Base-by-base conservation (phyloP, 2,113 vertebrate genomes). In the Corythornis madagascariensis region DNA sequence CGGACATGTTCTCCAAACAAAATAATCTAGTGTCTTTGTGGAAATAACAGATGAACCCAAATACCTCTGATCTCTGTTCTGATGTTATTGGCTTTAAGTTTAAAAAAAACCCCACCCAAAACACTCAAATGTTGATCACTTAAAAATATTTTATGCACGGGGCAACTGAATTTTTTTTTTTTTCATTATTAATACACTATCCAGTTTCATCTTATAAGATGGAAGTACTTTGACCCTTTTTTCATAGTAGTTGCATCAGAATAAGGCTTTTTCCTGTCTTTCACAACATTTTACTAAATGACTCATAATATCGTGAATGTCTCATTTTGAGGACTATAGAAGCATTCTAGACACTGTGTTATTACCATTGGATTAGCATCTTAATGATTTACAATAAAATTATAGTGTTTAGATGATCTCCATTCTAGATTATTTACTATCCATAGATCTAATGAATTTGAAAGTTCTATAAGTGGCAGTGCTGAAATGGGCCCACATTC, bases 171-270 rank as follows among this genome's bases (percentile, higher is more conserved):
- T 64, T 43, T 78, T 63, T 31, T 9, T 50, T 50, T 50, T 50
- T 28, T 55, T 55, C 74, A 55, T n/a, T 10, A 43, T 38, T 19
- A 42, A 12, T 47, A 10, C 15, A 67, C 25, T 71, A 45, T 70
- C 18, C 57, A 16, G 52, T 43, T 89, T 55, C 7, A 9, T 63
- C 4, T 65, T 77, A 24, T 11, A 80, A 56, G 28, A 16, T 13
- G 7, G 20, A 60, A 57, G 3, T 25, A 60, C 80, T 90, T 89
- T 63, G 33, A 52, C 42, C 25, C 4, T 53, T 76, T 8, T 73
- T 90, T 87, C 86, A 21, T 42, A 67, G 29, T 57, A 61, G 69
- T 86, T 97, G 96, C 97, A 96, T 98, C 97, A 97, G 93, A 95
- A 97, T 90, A 97, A 97, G 87, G 45, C 80, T 90, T 81, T 73